Evolutionary conservation across 1,140 invertebrate species (phyloP).

Genomic region (Halesus radiatus): DNA sequence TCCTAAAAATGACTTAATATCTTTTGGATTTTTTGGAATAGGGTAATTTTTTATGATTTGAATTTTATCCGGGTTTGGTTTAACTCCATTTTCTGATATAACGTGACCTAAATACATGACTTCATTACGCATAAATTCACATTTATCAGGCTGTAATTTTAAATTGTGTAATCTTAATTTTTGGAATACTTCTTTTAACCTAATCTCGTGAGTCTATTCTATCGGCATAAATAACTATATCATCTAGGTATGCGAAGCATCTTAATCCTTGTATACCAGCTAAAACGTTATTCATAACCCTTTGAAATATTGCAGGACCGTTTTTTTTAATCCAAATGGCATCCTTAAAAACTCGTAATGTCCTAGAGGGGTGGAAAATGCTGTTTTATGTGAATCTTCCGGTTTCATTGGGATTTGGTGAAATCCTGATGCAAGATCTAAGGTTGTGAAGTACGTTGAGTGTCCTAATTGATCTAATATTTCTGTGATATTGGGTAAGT

Average conservation of each 20-base stretch:
- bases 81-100: conserved; percentile 62
- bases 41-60: conserved; percentile 65
- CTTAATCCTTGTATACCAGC: conserved; percentile 48
- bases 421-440: conserved; percentile 61
- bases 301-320: conserved; percentile 61
- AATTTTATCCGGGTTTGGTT: conserved; percentile 58
- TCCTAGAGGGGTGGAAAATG: conserved; percentile 59
- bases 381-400: conserved; percentile 62
- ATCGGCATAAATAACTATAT: conserved; percentile 59
- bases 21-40: conserved; percentile 60
- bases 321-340: conserved; percentile 63
- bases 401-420: conserved; percentile 60
- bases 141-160: conserved; percentile 67
- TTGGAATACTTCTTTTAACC: conserved; percentile 61
- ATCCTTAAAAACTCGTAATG: conserved; percentile 57
- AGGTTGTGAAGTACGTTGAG: conserved; percentile 59
- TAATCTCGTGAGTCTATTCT: conserved; percentile 61
- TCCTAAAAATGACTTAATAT: conserved; percentile 65
- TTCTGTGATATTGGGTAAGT: conserved; percentile 67
- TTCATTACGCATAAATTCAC: conserved; percentile 65
- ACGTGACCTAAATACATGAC: conserved; percentile 66
- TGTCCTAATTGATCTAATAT: conserved; percentile 60
- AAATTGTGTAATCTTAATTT: conserved; percentile 61
- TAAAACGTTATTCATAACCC: conserved; percentile 58
- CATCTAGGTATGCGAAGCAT: conserved; percentile 65